phyloP scores from a whole-genome alignment of 2,113 vertebrate species.

The Puntigrus tetrazona region DNA sequence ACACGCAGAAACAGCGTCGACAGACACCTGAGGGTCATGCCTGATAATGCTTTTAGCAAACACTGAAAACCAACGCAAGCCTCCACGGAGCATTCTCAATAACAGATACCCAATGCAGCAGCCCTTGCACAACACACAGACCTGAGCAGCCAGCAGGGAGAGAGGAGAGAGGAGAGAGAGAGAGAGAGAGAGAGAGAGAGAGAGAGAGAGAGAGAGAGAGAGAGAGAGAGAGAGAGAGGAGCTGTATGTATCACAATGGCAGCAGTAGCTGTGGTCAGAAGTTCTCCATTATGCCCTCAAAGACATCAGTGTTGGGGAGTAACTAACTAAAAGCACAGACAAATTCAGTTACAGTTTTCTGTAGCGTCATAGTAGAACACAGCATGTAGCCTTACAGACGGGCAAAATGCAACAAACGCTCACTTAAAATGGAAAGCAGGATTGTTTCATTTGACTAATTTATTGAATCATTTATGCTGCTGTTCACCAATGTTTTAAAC shows the following conservation, averaged over 20 bases:
- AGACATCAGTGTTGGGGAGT: conserved; percentile 32
- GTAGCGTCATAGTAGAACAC: background rate
- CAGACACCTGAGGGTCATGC: conserved; percentile 61
- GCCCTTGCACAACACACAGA: conserved; percentile 72
- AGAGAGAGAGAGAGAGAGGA: conserved; percentile 36
- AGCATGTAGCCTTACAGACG: background rate
- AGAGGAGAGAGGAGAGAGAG: background rate
- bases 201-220: conserved; percentile 3
- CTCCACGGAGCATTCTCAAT: conserved; percentile 61
- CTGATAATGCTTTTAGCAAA: conserved; percentile 61
- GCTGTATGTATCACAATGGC: conserved; percentile 56
- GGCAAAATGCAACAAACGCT: background rate
- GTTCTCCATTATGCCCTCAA: conserved; percentile 43
- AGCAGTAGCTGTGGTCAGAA: conserved; percentile 58
- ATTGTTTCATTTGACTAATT: background rate
- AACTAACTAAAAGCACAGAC: background rate
- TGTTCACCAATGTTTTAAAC: background rate
- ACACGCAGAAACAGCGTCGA: conserved; percentile 4
- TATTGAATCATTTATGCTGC: background rate
- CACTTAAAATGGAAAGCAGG: background rate
- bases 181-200: background rate
- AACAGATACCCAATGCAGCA: conserved; percentile 62
- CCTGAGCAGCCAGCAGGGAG: conserved; percentile 66
- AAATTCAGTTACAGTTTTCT: background rate
- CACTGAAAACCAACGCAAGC: conserved; percentile 44